Evolutionary conservation across 2,888 invertebrate genomes (phyloP), one percentile per base, ranked within the genome.

Genomic region (Sminthurides aquaticus): DNA sequence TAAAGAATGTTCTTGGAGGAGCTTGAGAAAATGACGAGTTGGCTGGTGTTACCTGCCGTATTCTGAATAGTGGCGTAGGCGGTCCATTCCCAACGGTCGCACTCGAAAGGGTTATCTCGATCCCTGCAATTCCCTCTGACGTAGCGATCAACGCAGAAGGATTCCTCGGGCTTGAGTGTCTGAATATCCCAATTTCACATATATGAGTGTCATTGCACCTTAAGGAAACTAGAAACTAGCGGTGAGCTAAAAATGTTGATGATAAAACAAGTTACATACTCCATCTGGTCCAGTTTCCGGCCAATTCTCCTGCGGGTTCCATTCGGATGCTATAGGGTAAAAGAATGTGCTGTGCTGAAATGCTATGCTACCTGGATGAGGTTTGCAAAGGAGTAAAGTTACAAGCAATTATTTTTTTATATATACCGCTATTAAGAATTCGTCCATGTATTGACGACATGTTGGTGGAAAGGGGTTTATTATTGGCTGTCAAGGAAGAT

Each of bases 41-140:
- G n/a, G n/a, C n/a, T n/a, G n/a, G n/a, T n/a, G n/a, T 20, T 52
- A 52, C 52, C 52, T 5, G 18, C 22, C 11, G 52, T 52, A 22
- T 52, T 52, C 20, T 52, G 52, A 20, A 52, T 52, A 8, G 52
- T 52, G 22, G 52, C 52, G 52, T 52, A 22, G 22, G 52, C 52
- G 20, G 52, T 52, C 52, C 52, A 52, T 52, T 52, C 20, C 20
- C 18, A 52, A 5, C 20, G 52, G 52, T 52, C 52, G 52, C 52
- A 52, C 5, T 8, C 20, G 20, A 52, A 18, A 5, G 52, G 52
- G 20, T 52, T 52, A 5, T 52, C 15, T 20, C 52, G 18, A 22
- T 20, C 52, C 5, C 20, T 15, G 52, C 52, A 52, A 20, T 52
- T 52, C 11, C 52, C 52, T 52, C 52, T 15, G 18, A 52, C 52